Base-by-base conservation (phyloP, 2,113 vertebrate species). In the Carlito syrichta region DNA sequence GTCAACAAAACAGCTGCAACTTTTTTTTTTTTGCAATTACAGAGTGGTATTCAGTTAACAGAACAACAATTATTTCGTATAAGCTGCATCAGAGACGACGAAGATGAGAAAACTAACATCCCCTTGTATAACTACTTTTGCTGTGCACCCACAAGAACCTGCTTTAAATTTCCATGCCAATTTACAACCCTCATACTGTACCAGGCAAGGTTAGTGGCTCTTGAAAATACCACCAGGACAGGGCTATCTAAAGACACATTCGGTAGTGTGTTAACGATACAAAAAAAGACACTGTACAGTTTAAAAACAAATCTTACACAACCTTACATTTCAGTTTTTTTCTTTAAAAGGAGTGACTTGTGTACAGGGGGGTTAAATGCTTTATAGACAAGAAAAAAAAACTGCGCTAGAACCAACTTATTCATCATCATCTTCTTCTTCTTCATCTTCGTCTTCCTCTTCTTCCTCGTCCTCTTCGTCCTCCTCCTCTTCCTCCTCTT, bases 231-330 rank as follows among this genome's bases (percentile, higher is more conserved):
- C 99, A 99, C 99, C 99, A 99, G 98, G 98, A 99, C 98, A 99
- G 98, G 98, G 99, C 98, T 98, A 98, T 97, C 98, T 98, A 98
- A 99, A 99, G 98, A 99, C 99, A 99, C 98, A 98, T 99, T 99
- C 98, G 99, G 99, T 99, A 99, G 99, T 99, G 98, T 98, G 99
- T 99, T 99, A 99, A 99, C 99, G 99, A 99, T 99, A 99, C 99
- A 99, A 99, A 99, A 99, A 98, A 99, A 99, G 98, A 99, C 99
- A 99, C 99, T 99, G 99, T 99, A 99, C 99, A 99, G 25, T 92
- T 86, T 94, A 99, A 99, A 99, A 99, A 99, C 99, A 99, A 99
- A 99, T 99, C 99, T 99, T 99, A 99, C 99, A 99, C 99, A 99
- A 99, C 98, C 98, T 99, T 99, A 99, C 98, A 98, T 98, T 98